Conservation (phyloP, 1,140 invertebrate genomes). For the Babylonia areolata region DNA sequence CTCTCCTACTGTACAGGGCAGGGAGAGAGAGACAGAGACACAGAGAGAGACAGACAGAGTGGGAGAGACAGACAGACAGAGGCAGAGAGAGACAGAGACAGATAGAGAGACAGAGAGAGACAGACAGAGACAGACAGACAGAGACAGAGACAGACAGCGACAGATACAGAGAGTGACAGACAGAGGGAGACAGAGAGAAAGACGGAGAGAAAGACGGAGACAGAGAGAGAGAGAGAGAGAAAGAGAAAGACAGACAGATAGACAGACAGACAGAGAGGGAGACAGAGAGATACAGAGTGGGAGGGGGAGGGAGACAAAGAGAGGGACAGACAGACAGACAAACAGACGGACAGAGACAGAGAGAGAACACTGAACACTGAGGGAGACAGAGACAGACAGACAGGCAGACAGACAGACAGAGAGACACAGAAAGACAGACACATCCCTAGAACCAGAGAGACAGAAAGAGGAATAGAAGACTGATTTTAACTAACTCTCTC, state of each 20-base stretch:
- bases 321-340: neutral
- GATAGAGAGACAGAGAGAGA: neutral
- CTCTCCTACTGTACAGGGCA: too few relatives aligned
- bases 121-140: neutral
- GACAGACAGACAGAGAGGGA: neutral
- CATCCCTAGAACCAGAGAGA: too few relatives aligned
- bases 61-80: neutral
- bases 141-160: neutral
- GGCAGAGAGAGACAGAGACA: neutral
- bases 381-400: neutral
- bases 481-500: neutral
- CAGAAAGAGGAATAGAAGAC: too few relatives aligned
- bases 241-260: neutral
- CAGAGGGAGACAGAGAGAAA: neutral
- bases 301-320: neutral
- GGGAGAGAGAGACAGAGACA: too few relatives aligned
- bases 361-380: neutral
- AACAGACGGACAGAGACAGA: neutral
- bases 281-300: neutral
- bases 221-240: neutral
- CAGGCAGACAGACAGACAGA: neutral
- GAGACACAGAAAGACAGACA: neutral
- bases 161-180: neutral
- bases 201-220: neutral
- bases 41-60: neutral